Percentiles rank a stretch among this genome's conserved stretches.
Conservation (phyloP, 2,113 vertebrate genomes). For the Brachypodius melanocephalos region DNA sequence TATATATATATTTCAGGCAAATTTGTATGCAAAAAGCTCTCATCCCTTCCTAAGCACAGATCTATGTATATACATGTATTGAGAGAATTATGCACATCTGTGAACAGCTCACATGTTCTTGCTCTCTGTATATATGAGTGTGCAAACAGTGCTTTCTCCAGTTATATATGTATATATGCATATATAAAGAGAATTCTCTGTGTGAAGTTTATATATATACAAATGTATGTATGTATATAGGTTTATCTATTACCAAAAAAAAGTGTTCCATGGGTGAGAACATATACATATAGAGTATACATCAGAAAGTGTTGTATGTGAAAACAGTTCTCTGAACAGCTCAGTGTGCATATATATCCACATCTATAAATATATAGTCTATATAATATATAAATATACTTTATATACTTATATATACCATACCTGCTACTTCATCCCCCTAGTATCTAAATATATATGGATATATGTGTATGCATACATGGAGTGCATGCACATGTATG, state of each 20-base stretch:
- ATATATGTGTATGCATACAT: neutral
- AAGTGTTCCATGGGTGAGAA: neutral
- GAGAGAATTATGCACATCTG: neutral
- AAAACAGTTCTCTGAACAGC: neutral
- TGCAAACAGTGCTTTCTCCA: neutral
- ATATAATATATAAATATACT: neutral
- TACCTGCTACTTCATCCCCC: neutral
- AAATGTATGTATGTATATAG: neutral
- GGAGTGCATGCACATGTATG: fast-evolving
- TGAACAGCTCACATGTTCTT: neutral
- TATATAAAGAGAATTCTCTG: neutral
- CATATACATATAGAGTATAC: neutral
- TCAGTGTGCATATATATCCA: neutral
- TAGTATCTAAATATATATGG: neutral
- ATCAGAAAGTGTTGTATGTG: neutral
- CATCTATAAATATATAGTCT: neutral
- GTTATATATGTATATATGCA: no score
- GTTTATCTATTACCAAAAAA: neutral
- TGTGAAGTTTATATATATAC: neutral
- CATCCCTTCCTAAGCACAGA: neutral
- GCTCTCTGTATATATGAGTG: no score
- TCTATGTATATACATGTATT: neutral
- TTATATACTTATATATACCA: neutral
- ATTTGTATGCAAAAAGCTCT: neutral
- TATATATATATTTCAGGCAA: neutral